phyloP scores from a whole-genome alignment of 2,797 vertebrate species.

The Scolopax rusticola region DNA sequence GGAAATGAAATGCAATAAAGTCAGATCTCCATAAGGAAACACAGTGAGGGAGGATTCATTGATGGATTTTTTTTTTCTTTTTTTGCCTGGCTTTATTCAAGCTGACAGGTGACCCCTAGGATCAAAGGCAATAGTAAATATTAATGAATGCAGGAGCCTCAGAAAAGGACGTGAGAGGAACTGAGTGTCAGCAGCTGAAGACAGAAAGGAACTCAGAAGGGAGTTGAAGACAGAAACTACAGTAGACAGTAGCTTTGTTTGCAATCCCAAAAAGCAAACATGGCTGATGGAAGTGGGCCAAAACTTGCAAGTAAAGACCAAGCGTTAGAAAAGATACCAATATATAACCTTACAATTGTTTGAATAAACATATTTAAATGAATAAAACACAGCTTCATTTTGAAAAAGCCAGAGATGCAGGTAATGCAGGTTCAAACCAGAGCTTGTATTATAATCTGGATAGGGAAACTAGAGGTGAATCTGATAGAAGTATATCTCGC shows the following conservation, averaged over 20 bases:
- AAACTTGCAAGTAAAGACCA: background rate
- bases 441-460: background rate
- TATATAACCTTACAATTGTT: background rate
- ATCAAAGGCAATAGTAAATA: conserved; percentile 45
- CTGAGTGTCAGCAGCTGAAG: background rate
- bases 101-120: background rate
- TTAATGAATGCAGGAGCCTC: conserved; percentile 15
- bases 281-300: background rate
- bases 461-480: background rate
- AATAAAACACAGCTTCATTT: background rate
- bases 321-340: background rate
- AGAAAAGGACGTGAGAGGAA: background rate
- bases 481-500: background rate
- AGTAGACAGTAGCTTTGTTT: background rate
- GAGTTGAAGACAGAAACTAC: background rate
- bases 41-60: background rate
- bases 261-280: background rate
- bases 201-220: background rate
- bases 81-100: background rate
- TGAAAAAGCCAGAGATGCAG: background rate
- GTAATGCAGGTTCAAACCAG: background rate
- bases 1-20: background rate
- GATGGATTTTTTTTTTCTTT: background rate
- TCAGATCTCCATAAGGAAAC: background rate
- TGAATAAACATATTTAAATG: background rate